Base-by-base conservation (phyloP, 2,888 invertebrate genomes). In the Oscheius onirici region DNA sequence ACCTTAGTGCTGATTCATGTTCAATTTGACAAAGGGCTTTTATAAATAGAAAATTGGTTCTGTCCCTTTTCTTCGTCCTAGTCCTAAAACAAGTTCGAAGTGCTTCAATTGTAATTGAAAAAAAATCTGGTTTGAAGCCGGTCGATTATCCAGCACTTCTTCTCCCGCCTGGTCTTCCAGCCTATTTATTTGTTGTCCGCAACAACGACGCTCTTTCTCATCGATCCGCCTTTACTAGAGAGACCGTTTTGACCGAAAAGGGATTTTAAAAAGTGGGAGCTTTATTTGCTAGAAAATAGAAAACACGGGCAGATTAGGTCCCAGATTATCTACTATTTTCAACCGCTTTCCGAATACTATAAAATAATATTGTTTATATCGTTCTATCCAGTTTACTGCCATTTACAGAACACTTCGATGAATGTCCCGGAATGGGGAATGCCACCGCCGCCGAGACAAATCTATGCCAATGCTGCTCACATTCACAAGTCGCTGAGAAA, bases 401-500 rank as follows among this genome's bases (percentile, higher is more conserved):
- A n/a, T 44, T 67, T 70, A 52, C 44, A 70, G 70, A 28, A 61
- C n/a, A 20, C 43, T 51, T 51, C 46, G 49, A 70, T 70, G 70
- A 70, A 49, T 40, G 63, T 28, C 26, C 54, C 52, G n/a, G 63
- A 70, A n/a, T 70, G 63, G 61, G 68, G 49, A 49, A 28, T 44
- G 28, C 63, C 63, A n/a, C 63, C 63, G 5, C 49, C 63, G 11
- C 63, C 70, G 15, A 65, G 70, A 54, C 26, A 28, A 17, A 40
- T 63, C 54, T 70, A 63, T 43, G 61, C 61, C 24, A 63, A 63
- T 28, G 70, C 61, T 17, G 52, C 70, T 17, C 70, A 70, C 17
- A 51, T 70, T 22, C 55, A 61, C 15, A 61, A 70, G 63, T 63
- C 70, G 3, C 22, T 55, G 24, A 26, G 44, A 43, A 61, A 51